Evolutionary conservation across 2,888 invertebrate genomes (phyloP), one percentile per base, ranked within the genome.

Genomic region (Stenodera caucasica): DNA sequence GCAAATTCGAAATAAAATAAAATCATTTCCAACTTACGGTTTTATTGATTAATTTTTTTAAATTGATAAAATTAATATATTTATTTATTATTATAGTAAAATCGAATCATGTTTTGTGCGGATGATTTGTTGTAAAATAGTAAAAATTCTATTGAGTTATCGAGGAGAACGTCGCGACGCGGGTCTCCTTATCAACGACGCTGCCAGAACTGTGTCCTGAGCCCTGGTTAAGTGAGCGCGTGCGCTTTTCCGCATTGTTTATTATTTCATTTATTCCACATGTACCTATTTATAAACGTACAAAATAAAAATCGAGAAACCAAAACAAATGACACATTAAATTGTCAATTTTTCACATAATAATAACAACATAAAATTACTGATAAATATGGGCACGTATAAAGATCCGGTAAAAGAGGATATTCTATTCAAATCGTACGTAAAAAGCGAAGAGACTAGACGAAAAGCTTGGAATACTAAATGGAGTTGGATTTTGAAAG

Each of bases 161-260:
- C 23, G 60, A 63, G 58, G 61, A 64, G 66, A 69, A 62, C 75
- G 73, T 72, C 74, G 69, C 71, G 72, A 72, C 75, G 75, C 75
- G 74, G 75, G 72, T 68, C 61, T 62, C 67, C 68, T 60, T 69
- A 70, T 70, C 73, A 72, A 74, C 73, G 73, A 65, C 74, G 72
- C 65, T 70, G 65, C 69, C 72, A 72, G 70, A 70, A 77, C 76
- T 77, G 45, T 45, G 74, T 70, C 70, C 69, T 67, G 61, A 73
- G 70, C 76, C 77, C 74, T 75, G 77, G 75, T 71, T 72, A 69
- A 67, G 64, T 65, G 68, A 67, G 71, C 77, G 76, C 76, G 68
- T 68, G 77, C 77, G 76, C 72, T 63, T 69, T 75, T 69, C 74
- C 71, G 74, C 75, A 74, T 72, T 74, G 72, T 77, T 76, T 77